Conservation (phyloP, 2,888 invertebrate genomes). For the Tenthredo scrophulariae region DNA sequence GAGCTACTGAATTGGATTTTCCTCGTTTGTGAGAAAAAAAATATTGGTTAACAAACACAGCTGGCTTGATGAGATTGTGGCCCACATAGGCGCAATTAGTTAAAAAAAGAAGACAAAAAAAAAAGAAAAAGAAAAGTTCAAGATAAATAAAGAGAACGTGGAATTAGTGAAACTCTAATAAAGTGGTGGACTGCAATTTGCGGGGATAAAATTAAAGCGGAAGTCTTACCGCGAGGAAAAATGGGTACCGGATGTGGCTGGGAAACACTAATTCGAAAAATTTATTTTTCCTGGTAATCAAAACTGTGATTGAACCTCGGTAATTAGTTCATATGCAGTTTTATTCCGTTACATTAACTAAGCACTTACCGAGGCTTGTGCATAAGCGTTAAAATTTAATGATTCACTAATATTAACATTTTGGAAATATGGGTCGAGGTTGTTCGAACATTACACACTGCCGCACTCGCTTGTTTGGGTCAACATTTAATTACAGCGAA, state of each 20-base stretch:
- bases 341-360: not conserved
- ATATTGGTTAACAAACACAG: slow-evolving; percentile 23
- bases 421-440: not conserved
- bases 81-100: not conserved
- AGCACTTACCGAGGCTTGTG: not conserved
- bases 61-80: slow-evolving; percentile 7
- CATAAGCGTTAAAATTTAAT: not conserved
- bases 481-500: not conserved
- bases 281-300: not conserved
- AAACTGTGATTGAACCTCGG: not conserved
- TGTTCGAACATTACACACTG: not conserved
- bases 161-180: slow-evolving; percentile 36
- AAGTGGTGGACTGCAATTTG: not conserved
- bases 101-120: slow-evolving; percentile 51
- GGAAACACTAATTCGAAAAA: not conserved
- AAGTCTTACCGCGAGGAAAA: not conserved
- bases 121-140: slow-evolving; percentile 45
- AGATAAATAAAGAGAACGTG: slow-evolving; percentile 30
- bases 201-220: not conserved
- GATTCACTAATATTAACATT: not conserved
- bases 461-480: not conserved
- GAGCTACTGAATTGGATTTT: slow-evolving; percentile 17
- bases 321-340: not conserved
- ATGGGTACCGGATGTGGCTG: not conserved
- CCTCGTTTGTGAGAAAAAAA: not conserved